A percentile compares a stretch with the other conserved stretches of the same genome.
phyloP scores from a whole-genome alignment of 2,797 vertebrate species.

The Miichthys miiuy region DNA sequence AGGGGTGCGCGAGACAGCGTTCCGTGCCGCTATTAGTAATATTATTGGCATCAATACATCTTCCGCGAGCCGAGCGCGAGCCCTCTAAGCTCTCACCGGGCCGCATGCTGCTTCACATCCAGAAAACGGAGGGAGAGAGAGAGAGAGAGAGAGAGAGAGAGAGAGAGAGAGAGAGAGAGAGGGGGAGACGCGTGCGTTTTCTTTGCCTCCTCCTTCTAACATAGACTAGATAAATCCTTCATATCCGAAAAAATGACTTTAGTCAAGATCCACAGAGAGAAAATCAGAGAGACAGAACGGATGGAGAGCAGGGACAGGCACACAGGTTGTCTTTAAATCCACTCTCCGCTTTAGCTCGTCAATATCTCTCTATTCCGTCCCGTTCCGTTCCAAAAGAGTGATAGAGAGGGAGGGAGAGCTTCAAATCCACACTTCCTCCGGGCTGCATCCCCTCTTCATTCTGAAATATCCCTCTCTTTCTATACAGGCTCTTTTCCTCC shows the following conservation, averaged over 20 bases:
- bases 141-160: conserved; percentile 15
- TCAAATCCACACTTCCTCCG: conserved; percentile 68
- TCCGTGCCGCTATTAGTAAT: conserved; percentile 61
- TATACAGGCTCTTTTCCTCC: neutral
- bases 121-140: conserved; percentile 62
- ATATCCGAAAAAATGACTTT: conserved; percentile 64
- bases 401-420: conserved; percentile 51
- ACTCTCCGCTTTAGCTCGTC: conserved; percentile 58
- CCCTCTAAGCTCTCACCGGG: conserved; percentile 83
- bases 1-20: conserved; percentile 68
- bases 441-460: conserved; percentile 62
- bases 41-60: conserved; percentile 69
- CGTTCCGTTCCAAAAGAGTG: conserved; percentile 61
- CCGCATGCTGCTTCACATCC: conserved; percentile 86
- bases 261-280: conserved; percentile 68
- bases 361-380: conserved; percentile 62
- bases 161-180: conserved; percentile 4
- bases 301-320: conserved; percentile 24
- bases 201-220: conserved; percentile 72
- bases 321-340: conserved; percentile 78
- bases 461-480: conserved; percentile 38
- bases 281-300: neutral
- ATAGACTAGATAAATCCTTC: conserved; percentile 79
- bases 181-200: conserved; percentile 58
- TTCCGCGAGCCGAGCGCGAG: conserved; percentile 79